phyloP scores from a whole-genome alignment of 2,888 invertebrate species.

The Gastrophysa polygoni region DNA sequence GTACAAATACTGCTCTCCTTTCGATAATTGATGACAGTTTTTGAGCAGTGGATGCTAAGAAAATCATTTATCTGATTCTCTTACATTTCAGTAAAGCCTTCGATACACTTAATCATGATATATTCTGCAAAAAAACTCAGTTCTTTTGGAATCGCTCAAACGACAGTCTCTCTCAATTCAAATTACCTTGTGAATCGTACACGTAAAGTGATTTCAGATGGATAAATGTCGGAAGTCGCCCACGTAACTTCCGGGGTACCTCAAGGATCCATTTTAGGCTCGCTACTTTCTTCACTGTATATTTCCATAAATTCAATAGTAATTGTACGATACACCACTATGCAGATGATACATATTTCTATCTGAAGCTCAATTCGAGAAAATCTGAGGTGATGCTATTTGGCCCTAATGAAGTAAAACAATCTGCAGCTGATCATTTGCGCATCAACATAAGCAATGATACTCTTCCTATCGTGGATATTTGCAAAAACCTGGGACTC shows the following conservation, averaged over 20 bases:
- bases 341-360: slow-evolving; percentile 17
- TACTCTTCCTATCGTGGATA: no score
- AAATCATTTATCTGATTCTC: not conserved
- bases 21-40: slow-evolving; percentile 7
- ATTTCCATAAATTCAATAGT: not conserved
- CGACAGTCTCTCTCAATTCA: not conserved
- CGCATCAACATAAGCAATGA: no score
- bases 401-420: no score
- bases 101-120: not conserved
- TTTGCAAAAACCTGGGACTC: no score
- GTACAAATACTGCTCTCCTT: slow-evolving; percentile 3
- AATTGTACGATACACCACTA: slow-evolving; percentile 3
- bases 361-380: no score
- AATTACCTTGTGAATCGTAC: not conserved
- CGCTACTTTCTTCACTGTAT: not conserved
- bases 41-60: not conserved
- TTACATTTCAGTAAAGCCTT: not conserved
- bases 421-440: no score
- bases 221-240: not conserved
- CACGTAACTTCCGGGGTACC: slow-evolving; percentile 3
- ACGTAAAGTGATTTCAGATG: not conserved
- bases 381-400: no score
- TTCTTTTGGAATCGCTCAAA: not conserved
- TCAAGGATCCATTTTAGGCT: not conserved
- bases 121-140: no score